phyloP scores from a whole-genome alignment of 1,140 invertebrate genomes.

The Melitaea cinxia region DNA sequence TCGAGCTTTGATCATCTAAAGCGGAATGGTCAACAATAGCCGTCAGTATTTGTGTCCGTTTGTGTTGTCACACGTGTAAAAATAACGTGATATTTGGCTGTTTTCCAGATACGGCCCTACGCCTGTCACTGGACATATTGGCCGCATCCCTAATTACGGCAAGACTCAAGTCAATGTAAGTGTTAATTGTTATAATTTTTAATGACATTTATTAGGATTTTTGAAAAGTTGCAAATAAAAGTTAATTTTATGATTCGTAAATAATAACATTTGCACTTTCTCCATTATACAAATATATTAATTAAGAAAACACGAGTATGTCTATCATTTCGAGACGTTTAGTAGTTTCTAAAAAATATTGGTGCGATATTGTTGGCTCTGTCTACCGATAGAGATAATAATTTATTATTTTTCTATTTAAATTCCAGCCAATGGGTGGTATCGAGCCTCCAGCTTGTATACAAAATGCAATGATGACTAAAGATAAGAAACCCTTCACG shows the following conservation, averaged over 20 bases:
- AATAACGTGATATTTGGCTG: conserved; percentile 70
- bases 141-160: conserved; percentile 74
- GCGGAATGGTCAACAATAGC: conserved; percentile 53
- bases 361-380: too few species aligned
- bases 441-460: conserved; percentile 92
- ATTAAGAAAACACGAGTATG: too few species aligned
- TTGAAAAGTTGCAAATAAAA: too few species aligned
- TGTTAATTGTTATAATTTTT: conserved; percentile 38
- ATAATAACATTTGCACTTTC: too few species aligned
- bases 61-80: conserved; percentile 58
- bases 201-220: neutral
- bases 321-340: too few species aligned
- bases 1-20: conserved; percentile 20
- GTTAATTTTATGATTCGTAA: too few species aligned
- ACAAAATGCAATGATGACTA: conserved; percentile 96
- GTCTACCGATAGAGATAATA: too few species aligned
- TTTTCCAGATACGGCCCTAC: conserved; percentile 71
- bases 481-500: conserved; percentile 97
- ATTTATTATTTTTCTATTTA: conserved; percentile 23
- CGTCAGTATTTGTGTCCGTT: conserved; percentile 39
- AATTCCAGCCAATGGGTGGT: conserved; percentile 69
- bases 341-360: too few species aligned
- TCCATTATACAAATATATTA: too few species aligned
- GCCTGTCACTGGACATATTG: conserved; percentile 62
- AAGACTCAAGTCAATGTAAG: conserved; percentile 74